phyloP scores from a whole-genome alignment of 2,888 invertebrate genomes.

The Coelinius sp. region DNA sequence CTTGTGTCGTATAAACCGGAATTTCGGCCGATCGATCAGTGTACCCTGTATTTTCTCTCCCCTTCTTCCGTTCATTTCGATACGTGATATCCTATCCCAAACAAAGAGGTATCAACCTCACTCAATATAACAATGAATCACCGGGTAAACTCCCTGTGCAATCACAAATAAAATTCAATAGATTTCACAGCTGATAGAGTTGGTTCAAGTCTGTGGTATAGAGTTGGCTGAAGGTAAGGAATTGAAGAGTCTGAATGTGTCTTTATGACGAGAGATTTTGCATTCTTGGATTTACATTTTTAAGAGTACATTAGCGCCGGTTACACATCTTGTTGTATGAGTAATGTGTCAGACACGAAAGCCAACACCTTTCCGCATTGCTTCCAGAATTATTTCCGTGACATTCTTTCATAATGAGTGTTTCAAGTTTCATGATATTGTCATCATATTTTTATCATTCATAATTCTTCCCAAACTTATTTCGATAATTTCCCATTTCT shows the following conservation, averaged over 20 bases:
- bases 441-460: not conserved
- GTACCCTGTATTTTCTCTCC: conserved; percentile 39
- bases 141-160: conserved; percentile 22
- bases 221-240: not conserved
- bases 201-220: too few species aligned
- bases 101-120: conserved; percentile 16
- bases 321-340: not conserved
- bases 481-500: not conserved
- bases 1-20: conserved; percentile 33
- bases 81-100: conserved; percentile 19
- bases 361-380: not conserved
- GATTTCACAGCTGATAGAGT: not conserved
- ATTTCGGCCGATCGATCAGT: conserved; percentile 45
- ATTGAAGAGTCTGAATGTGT: too few species aligned
- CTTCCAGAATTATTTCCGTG: not conserved
- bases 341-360: not conserved
- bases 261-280: not conserved
- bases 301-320: not conserved
- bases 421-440: not conserved
- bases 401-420: not conserved
- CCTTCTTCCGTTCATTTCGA: conserved; percentile 40
- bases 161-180: conserved; percentile 20
- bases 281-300: not conserved
- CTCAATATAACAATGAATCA: not conserved
- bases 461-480: not conserved